These are phyloP conservation scores for Eutrigla gurnardus DNA, from an alignment of 2,797 vertebrate genomes.

Conservation along the genomic window DNA sequence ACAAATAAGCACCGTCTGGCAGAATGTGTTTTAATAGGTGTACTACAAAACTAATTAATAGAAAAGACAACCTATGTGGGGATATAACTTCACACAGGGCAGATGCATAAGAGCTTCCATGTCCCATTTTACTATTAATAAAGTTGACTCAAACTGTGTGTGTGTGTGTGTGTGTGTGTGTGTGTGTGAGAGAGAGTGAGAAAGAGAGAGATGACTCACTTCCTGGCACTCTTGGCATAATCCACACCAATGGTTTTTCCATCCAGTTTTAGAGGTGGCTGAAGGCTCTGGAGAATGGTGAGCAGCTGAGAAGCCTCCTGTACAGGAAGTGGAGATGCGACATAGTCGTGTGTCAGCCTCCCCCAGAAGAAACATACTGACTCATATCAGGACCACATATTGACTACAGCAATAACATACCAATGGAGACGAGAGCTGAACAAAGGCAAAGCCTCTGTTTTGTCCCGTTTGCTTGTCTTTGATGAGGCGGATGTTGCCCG, in stretches of 20 bases:
- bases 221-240: conserved; percentile 94
- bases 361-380: not conserved
- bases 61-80: no score
- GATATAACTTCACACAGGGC: no score
- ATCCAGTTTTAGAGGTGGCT: conserved; percentile 94
- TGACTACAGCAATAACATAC: conserved; percentile 72
- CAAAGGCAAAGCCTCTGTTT: conserved; percentile 93
- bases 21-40: not conserved
- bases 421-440: conserved; percentile 93
- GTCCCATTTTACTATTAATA: conserved; percentile 18
- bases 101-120: not conserved
- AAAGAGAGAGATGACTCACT: conserved; percentile 76
- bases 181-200: not conserved
- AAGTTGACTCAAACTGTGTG: not conserved
- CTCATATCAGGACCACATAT: not conserved
- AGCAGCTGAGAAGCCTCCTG: conserved; percentile 95
- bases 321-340: conserved; percentile 12
- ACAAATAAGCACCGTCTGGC: not conserved
- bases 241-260: conserved; percentile 97
- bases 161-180: not conserved
- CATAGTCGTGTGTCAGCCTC: not conserved
- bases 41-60: no score
- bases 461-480: conserved; percentile 95
- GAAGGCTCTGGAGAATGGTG: conserved; percentile 92
- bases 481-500: conserved; percentile 93